Evolutionary conservation across 2,113 vertebrate genomes (phyloP), one percentile per base, ranked within the genome.

Genomic region (Dicaeum eximium): DNA sequence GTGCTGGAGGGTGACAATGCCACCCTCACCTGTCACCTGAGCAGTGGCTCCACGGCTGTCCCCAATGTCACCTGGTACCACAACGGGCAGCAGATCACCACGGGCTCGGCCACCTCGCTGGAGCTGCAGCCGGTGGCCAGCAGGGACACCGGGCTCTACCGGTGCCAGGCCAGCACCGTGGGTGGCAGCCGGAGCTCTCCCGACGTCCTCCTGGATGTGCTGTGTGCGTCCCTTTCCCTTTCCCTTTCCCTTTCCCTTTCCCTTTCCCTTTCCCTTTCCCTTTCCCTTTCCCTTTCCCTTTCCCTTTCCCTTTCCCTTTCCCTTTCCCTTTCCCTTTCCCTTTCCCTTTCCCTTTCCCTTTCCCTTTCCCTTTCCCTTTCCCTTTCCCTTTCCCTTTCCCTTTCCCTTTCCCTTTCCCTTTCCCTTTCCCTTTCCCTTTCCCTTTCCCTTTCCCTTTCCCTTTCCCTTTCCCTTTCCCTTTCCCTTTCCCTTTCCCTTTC

Each of bases 61-160:
- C 74, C 87, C 30, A 94, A 62, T 4, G 16, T 95, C 86, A 92
- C 91, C 82, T 98, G 97, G 97, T 97, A 91, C 89, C 91, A 42
- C 18, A 90, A 97, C 0, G 95, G 94, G 40, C 81, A 61, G 70
- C 5, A 3, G 79, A 24, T 97, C 1, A 0, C 78, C 2, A 5
- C 12, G 70, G 85, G 61, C 37, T 35, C 13, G 0, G 70, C 24
- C 8, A 2, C 80, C 8, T 71, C 88, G 10, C 75, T 97, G 95
- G 10, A 14, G 40, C 30, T 97, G 14, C 7, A 1, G 19, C 83
- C 1, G 0, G 93, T 92, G 74, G 15, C 40, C 47, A 51, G 71
- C 8, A 1, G 27, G 4, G 86, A 97, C 2, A 10, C 96, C 0
- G 97, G 96, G 4, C 62, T 92, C 7, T 98, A 97, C 78, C 62